Evolutionary conservation across 2,797 vertebrate species (phyloP), one percentile per base, ranked within the genome.

Genomic region (Mus spretus): DNA sequence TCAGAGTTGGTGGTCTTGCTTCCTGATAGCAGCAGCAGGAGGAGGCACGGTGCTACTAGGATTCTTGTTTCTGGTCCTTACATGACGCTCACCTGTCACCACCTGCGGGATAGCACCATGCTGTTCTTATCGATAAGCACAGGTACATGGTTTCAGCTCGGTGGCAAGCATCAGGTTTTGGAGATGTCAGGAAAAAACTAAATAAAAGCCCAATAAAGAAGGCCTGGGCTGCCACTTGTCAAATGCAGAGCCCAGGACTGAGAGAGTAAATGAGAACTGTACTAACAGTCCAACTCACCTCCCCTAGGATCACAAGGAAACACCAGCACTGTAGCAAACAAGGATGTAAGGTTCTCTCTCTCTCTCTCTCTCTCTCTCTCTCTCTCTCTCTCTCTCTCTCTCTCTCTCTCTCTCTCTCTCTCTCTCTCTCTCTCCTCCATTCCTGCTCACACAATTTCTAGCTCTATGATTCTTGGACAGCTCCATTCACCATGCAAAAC

Each of bases 221-320:
- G 0, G 15, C 40, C 4, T 6, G 24, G 34, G 67, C 22, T 75
- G 53, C 9, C 0, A 63, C 26, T 0, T 9, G 2, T 72, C 87
- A 28, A 44, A 63, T 1, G 15, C 34, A 44, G 40, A 13, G 24
- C 59, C 31, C 34, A n/a, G 55, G 31, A 61, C 63, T 31, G 22
- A 61, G 57, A 50, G 59, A 44, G 44, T n/a, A 50, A 67, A 22
- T 2, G 17, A 81, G n/a, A 47, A 37, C 50, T 28, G 3, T 53
- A 47, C 4, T 59, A 40, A 24, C 26, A 59, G 17, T 26, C 22
- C 83, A 4, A 31, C 37, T 31, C 50, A 40, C 59, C 50, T 59
- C 47, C 40, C 20, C 17, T 57, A 1, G 53, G 1, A 5, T 34
- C 17, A 0, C 7, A 57, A 88, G 24, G n/a, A 57, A 72, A 57